phyloP scores from a whole-genome alignment of 2,888 invertebrate species.

The Colostygia pectinataria region DNA sequence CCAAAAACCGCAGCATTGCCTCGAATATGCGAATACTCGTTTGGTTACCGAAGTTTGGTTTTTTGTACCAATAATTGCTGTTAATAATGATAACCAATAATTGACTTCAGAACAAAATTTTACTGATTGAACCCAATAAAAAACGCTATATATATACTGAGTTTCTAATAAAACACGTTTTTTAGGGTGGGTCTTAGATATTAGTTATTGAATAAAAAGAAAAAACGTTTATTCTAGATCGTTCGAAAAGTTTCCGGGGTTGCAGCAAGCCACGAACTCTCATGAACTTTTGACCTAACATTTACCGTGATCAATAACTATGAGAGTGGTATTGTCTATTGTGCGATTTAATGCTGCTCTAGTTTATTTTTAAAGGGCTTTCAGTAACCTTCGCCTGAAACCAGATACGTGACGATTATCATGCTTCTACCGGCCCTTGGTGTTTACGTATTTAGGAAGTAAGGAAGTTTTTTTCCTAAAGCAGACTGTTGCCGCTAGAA shows the following conservation, averaged over 20 bases:
- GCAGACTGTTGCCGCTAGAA: too few species aligned
- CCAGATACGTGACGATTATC: constrained; percentile 29
- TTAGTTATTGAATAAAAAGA: too few species aligned
- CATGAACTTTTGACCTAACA: constrained; percentile 40
- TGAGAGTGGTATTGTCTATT: constrained; percentile 21
- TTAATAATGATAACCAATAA: too few species aligned
- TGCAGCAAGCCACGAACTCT: constrained; percentile 27
- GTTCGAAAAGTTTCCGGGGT: constrained; percentile 13
- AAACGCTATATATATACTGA: too few species aligned
- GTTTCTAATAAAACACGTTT: too few species aligned
- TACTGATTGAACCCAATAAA: too few species aligned
- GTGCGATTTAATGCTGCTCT: constrained; percentile 3
- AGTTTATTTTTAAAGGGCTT: constrained; percentile 15
- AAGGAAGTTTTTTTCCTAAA: too few species aligned
- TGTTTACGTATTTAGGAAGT: constrained; percentile 10
- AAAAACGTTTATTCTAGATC: constrained; percentile 5
- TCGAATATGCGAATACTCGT: too few species aligned
- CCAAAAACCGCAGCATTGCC: constrained; percentile 5
- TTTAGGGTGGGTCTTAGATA: too few species aligned
- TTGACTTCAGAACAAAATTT: too few species aligned
- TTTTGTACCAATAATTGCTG: too few species aligned
- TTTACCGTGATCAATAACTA: constrained; percentile 39
- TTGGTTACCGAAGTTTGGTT: too few species aligned
- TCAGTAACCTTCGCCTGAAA: constrained; percentile 16
- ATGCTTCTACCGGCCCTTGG: constrained; percentile 20